Conservation (phyloP, 2,797 vertebrate species). For the Sparus aurata region DNA sequence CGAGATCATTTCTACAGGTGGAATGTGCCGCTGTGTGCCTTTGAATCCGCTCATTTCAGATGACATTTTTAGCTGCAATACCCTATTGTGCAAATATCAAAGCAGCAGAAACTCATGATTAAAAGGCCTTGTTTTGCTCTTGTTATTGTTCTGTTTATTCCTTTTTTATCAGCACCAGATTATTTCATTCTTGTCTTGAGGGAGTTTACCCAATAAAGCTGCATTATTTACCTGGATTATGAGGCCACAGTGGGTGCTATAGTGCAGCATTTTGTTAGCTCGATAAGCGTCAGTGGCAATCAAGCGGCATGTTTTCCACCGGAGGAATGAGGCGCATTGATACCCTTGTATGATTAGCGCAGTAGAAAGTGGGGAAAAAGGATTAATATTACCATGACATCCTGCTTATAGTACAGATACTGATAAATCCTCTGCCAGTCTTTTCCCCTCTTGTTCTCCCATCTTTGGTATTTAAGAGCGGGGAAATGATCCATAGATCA, state of each 20-base stretch:
- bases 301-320: slow-evolving; percentile 73
- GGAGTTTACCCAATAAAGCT: slow-evolving; percentile 71
- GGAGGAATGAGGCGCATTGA: slow-evolving; percentile 71
- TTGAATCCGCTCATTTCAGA: slow-evolving; percentile 66
- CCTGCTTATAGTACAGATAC: slow-evolving; percentile 78
- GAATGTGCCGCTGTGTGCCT: slow-evolving; percentile 21
- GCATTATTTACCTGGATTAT: slow-evolving; percentile 80
- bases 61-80: slow-evolving; percentile 72
- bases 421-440: slow-evolving; percentile 82
- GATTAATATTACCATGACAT: slow-evolving; percentile 84
- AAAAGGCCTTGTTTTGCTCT: slow-evolving; percentile 59
- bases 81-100: slow-evolving; percentile 68
- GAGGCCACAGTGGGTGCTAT: slow-evolving; percentile 59
- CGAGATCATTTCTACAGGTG: slow-evolving; percentile 20
- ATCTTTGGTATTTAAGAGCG: slow-evolving; percentile 80
- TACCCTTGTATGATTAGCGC: slow-evolving; percentile 79
- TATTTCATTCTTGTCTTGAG: slow-evolving; percentile 52
- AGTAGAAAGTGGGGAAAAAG: slow-evolving; percentile 70
- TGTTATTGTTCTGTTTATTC: slow-evolving; percentile 47
- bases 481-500: slow-evolving; percentile 87
- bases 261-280: slow-evolving; percentile 72
- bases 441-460: slow-evolving; percentile 67
- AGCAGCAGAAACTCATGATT: slow-evolving; percentile 57
- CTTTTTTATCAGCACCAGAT: slow-evolving; percentile 10
- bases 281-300: slow-evolving; percentile 72